Base-by-base conservation (phyloP, 1,140 invertebrate species). In the Helicoverpa armigera region DNA sequence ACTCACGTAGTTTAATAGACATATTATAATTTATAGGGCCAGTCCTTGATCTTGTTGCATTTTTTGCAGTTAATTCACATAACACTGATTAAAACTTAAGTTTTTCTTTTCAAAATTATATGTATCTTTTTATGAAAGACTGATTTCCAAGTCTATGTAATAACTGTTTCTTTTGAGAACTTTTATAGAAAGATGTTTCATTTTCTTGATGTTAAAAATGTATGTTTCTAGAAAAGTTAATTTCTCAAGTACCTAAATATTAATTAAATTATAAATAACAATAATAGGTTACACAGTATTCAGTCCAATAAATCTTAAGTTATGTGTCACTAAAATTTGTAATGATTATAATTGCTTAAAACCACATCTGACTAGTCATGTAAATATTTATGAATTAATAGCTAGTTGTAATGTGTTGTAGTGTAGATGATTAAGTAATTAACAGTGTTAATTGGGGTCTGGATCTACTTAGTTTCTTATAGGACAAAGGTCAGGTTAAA, bases 331-430 rank as follows among this genome's bases (percentile, higher is more conserved):
- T 56, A 48, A 74, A 50, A 18, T 43, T 50, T 77, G 16, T 74
- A 73, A 61, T 35, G 35, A 50, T 78, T 67, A 31, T 77, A 65
- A 72, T 78, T 78, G 23, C 56, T 77, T 72, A 72, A 76, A 60
- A 56, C 78, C 75, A 75, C 61, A 73, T 79, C 73, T 84, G 78
- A 82, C 83, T 84, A 84, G 83, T 84, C 83, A 82, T 82, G 78
- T 82, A 79, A 79, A 79, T 79, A 79, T 69, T 56, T 69, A 79
- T 79, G 29, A 79, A 35, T 77, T 67, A 61, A 56, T 67, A 78
- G n/a, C 75, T 78, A 78, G 60, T 67, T 78, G 29, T 78, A 78
- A 54, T 53, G 60, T 67, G 60, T 78, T 67, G 75, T 78, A 63
- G 35, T 61, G 56, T 75, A 78, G 48, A 54, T 54, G 60, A 43